Evolutionary conservation across 1,140 invertebrate species (phyloP), one percentile per base, ranked within the genome.

Genomic region (Sitobion miscanthi): DNA sequence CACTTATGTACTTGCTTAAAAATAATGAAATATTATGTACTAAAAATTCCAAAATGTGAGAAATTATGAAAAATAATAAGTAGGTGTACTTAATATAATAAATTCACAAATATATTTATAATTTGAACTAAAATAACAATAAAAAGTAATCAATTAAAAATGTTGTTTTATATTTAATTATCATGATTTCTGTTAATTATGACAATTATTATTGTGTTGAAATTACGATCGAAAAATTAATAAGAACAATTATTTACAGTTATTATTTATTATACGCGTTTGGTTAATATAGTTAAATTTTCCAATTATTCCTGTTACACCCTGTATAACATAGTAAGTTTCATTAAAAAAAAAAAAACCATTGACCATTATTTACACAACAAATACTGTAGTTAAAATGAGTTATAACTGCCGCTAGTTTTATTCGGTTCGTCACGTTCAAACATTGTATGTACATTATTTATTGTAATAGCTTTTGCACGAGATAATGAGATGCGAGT

Each of bases 391-490:
- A 54, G n/a, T 52, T 21, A 35, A 88, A 49, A 88, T 35, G n/a
- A 88, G 86, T 49, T 49, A 49, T 30, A 42, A 85, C 23, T 85
- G 52, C 6, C 30, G 6, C 30, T 21, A n/a, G 86, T 87, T 87
- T 20, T 87, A n/a, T 89, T 89, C 49, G n/a, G 52, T 89, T 38
- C 20, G 49, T 54, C 42, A 52, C 87, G 35, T 42, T 35, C 23
- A 42, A 25, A 57, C 23, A 54, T 62, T 35, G 35, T 57, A 38
- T 54, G 52, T 42, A 30, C 4, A 25, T 42, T 57, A 90, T 90
- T 62, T 90, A 90, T 90, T 14, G 35, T 42, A 54, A 89, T 38
- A 38, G 87, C 87, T 52, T 89, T 54, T 89, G 49, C 35, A 25
- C 49, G n/a, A 54, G 87, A 89, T 45, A 89, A 35, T 89, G 54